These are phyloP conservation scores for Cosmopolites sordidus DNA, from an alignment of 2,888 invertebrate genomes.

Conservation along the genomic window DNA sequence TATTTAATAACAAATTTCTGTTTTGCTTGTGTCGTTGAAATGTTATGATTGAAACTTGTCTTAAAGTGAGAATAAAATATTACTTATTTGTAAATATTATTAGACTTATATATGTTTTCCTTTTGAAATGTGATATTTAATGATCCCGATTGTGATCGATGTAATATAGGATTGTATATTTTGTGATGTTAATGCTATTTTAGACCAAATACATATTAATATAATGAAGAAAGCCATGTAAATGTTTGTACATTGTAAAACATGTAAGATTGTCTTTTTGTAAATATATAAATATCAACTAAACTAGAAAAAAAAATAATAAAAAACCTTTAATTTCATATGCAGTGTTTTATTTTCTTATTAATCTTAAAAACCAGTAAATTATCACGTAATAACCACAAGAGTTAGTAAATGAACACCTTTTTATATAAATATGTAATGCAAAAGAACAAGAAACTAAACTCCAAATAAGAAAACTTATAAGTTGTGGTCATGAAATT, in stretches of 20 bases:
- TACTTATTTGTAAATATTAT: background rate
- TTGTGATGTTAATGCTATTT: conserved; percentile 33
- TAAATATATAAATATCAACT: conserved; percentile 13
- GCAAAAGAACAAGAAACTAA: no score
- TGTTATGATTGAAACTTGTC: no score
- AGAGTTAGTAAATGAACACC: no score
- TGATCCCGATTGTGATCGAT: conserved; percentile 21
- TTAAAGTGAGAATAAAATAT: conserved; percentile 6
- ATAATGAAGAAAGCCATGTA: conserved; percentile 24
- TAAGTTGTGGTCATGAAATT: no score
- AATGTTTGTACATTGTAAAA: conserved; percentile 28
- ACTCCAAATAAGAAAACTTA: no score
- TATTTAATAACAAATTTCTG: no score
- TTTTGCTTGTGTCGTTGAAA: no score
- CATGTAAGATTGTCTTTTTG: conserved; percentile 10
- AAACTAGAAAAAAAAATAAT: conserved; percentile 22
- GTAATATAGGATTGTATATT: conserved; percentile 30
- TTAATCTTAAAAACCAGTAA: background rate
- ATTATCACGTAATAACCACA: no score
- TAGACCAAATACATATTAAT: conserved; percentile 34
- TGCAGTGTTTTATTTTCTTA: conserved; percentile 10
- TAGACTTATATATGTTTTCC: conserved; percentile 2
- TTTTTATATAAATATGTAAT: no score
- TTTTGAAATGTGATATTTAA: conserved; percentile 28
- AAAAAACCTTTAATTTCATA: conserved; percentile 14